phyloP scores from a whole-genome alignment of 2,113 vertebrate species.

The Catharus fuscescens region DNA sequence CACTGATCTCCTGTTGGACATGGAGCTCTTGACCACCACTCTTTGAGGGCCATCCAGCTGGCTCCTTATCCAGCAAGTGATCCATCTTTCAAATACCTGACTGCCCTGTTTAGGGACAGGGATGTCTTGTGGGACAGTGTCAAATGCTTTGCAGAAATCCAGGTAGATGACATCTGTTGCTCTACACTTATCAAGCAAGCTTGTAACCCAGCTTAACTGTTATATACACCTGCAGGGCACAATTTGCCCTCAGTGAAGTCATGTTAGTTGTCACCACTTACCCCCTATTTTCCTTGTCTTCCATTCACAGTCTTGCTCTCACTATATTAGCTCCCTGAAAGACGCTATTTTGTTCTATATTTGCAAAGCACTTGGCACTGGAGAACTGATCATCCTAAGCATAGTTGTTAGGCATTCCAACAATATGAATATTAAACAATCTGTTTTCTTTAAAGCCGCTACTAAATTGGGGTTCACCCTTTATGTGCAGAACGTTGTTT shows the following conservation, averaged over 20 bases:
- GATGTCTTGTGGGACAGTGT: background rate
- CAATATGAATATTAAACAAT: background rate
- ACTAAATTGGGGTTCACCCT: background rate
- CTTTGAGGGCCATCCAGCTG: background rate
- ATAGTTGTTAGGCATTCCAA: background rate
- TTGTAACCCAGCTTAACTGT: no score
- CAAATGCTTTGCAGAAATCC: background rate
- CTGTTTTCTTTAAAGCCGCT: background rate
- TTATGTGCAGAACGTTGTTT: background rate
- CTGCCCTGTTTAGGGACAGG: background rate
- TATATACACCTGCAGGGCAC: background rate
- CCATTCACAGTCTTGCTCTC: background rate
- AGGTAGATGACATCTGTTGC: background rate
- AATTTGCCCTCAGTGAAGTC: background rate
- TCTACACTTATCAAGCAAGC: background rate
- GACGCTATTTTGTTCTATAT: background rate
- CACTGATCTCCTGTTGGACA: background rate
- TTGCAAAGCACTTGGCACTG: background rate
- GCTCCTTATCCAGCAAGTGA: background rate
- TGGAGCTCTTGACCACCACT: background rate
- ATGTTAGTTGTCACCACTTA: background rate
- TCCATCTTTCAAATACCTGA: background rate
- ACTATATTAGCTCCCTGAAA: background rate
- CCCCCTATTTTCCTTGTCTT: background rate
- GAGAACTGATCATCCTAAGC: background rate